Percentiles rank a stretch among this genome's conserved stretches.
Conservation (phyloP, 2,888 invertebrate genomes). For the Coelinius sp. region DNA sequence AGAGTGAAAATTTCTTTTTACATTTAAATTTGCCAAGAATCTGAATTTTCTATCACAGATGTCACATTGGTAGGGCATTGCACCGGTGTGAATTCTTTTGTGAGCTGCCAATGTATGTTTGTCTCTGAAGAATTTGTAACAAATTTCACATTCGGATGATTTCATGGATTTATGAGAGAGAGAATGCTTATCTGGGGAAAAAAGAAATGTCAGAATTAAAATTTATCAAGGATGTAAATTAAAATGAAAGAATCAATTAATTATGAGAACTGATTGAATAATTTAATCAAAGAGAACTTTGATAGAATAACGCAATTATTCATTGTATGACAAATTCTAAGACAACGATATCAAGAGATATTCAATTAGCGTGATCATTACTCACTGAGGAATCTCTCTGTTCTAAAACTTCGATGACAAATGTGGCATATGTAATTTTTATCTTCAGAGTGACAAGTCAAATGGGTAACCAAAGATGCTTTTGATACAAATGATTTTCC, state of each 20-base stretch:
- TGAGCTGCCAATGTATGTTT: slow-evolving; percentile 79
- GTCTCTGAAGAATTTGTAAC: slow-evolving; percentile 74
- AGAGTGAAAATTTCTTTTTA: slow-evolving; percentile 49
- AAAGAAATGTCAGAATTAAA: background rate
- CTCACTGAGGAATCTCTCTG: slow-evolving; percentile 37
- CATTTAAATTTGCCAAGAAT: slow-evolving; percentile 79
- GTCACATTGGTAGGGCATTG: slow-evolving; percentile 80
- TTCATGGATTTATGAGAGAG: slow-evolving; percentile 63
- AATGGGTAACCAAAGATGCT: slow-evolving; percentile 57
- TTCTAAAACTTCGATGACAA: slow-evolving; percentile 52
- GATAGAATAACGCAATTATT: background rate
- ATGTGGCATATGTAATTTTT: slow-evolving; percentile 54
- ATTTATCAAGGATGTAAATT: background rate
- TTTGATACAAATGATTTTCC: slow-evolving; percentile 62
- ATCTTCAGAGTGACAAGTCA: slow-evolving; percentile 53
- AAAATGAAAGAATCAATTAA: background rate
- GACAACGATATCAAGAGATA: background rate
- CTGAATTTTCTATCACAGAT: slow-evolving; percentile 80
- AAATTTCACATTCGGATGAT: slow-evolving; percentile 73
- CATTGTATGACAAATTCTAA: too few species aligned
- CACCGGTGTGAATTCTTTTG: slow-evolving; percentile 80
- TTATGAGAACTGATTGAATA: background rate
- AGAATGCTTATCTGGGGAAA: slow-evolving; percentile 1
- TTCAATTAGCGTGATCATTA: background rate
- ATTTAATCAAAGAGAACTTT: background rate